Evolutionary conservation across 2,888 invertebrate genomes (phyloP), one percentile per base, ranked within the genome.

Genomic region (Pristionchus entomophagus): DNA sequence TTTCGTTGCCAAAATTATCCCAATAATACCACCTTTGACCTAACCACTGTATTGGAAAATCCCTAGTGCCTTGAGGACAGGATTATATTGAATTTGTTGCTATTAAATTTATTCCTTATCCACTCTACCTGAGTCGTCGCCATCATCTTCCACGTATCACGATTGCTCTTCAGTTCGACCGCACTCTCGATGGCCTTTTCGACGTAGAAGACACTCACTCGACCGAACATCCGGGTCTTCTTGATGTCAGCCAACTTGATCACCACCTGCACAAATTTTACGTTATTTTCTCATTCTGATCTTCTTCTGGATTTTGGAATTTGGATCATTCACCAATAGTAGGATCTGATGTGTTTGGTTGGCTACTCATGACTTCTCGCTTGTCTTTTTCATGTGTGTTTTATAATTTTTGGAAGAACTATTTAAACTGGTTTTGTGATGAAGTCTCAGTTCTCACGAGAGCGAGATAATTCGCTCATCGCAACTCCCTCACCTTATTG

Each of bases 231-330:
- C 95, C 99, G 98, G 86, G 97, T 97, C 87, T 98, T 96, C 94
- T 99, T 99, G 89, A 99, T 95, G 94, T 99, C 99, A 14, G 97
- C 97, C 92, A 99, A 97, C 86, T 97, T 96, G 65, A 99, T 95
- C 56, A 96, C 96, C 90, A 99, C 97, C 93, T 97, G 96, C 65
- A 73, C 69, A 32, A 41, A 17, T 14, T 92, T 97, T 1, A 41
- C 6, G 49, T 41, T 77, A 38, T 77, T 26, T 77, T 45, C 14
- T 53, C 26, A 41, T 41, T 10, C 12, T 62, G 3, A 4, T 32
- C 81, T 29, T n/a, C n/a, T n/a, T n/a, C n/a, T n/a, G n/a, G n/a
- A n/a, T n/a, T n/a, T n/a, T n/a, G n/a, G n/a, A n/a, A n/a, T n/a
- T n/a, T n/a, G n/a, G n/a, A n/a, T n/a, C n/a, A n/a, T n/a, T n/a